Percentiles rank a stretch among this genome's conserved stretches.
Conservation (phyloP, 2,888 invertebrate genomes). For the Hypselothyrea guttata region DNA sequence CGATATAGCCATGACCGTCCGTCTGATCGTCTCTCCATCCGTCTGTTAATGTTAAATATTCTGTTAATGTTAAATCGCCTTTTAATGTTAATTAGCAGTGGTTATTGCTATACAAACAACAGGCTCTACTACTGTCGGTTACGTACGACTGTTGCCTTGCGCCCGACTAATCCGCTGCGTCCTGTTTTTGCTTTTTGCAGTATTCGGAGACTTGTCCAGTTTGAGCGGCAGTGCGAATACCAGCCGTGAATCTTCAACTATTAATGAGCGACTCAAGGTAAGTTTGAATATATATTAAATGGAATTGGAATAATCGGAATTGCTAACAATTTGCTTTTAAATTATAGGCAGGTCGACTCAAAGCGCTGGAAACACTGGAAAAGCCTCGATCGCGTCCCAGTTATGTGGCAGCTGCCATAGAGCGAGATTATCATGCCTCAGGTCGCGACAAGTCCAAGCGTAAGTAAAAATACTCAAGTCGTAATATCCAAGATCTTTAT, state of each 20-base stretch:
- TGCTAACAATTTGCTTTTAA: too few relatives aligned
- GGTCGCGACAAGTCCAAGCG: conserved; percentile 10
- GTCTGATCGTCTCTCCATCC: too few relatives aligned
- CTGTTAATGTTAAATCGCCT: too few relatives aligned
- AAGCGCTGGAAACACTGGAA: conserved; percentile 71
- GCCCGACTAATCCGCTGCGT: too few relatives aligned
- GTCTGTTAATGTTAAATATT: too few relatives aligned
- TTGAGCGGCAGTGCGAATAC: conserved; percentile 43
- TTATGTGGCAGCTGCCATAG: conserved; percentile 10
- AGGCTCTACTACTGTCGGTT: too few relatives aligned
- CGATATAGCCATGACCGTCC: too few relatives aligned
- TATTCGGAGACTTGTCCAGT: conserved; percentile 74
- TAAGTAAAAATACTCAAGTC: conserved; percentile 5
- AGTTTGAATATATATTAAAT: conserved; percentile 13
- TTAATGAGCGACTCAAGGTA: conserved; percentile 69
- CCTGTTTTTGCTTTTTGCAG: conserved; percentile 48
- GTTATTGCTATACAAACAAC: too few relatives aligned
- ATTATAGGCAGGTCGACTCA: conserved; percentile 68
- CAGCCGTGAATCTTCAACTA: conserved; percentile 33
- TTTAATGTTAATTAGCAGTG: too few relatives aligned
- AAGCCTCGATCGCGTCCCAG: conserved; percentile 54
- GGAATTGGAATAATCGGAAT: conserved; percentile 1
- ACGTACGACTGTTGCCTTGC: too few relatives aligned
- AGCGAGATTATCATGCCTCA: background rate
- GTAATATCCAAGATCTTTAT: background rate